Conservation (phyloP, 2,888 invertebrate genomes). For the Amphipoea oculea region DNA sequence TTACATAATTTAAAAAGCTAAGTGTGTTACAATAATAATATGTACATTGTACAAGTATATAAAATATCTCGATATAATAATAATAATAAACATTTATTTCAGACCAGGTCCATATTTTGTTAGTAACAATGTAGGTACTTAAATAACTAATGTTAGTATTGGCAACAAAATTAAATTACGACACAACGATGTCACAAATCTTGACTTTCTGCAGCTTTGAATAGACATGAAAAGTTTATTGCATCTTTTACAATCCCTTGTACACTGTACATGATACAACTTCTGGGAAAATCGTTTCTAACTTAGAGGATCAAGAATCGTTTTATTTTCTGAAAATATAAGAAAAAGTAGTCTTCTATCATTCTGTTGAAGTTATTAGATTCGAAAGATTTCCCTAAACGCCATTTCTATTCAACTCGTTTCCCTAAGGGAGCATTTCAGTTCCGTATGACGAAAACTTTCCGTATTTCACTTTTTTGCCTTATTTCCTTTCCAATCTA, state of each 20-base stretch:
- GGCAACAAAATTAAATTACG: too few relatives aligned
- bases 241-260: neutral
- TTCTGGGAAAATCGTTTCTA: neutral
- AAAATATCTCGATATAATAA: too few relatives aligned
- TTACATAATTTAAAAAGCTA: too few relatives aligned
- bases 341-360: slow-evolving; percentile 21
- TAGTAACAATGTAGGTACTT: too few relatives aligned
- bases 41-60: too few relatives aligned
- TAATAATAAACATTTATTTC: too few relatives aligned
- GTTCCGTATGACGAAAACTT: slow-evolving; percentile 35
- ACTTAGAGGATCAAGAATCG: slow-evolving; percentile 14
- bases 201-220: neutral
- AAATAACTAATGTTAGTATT: too few relatives aligned
- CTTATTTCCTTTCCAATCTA: neutral
- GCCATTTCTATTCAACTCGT: slow-evolving; percentile 20
- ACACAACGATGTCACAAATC: neutral
- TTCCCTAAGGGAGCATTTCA: slow-evolving; percentile 18
- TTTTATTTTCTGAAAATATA: slow-evolving; percentile 26
- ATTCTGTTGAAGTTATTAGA: slow-evolving; percentile 20
- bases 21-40: too few relatives aligned
- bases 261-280: neutral
- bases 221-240: neutral
- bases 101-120: too few relatives aligned
- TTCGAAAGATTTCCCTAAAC: slow-evolving; percentile 50
- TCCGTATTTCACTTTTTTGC: slow-evolving; percentile 8